Evolutionary conservation across 2,113 vertebrate species (phyloP).

Genomic region (Danio rerio): GRCz12tu NC_133189.1:42598501-42599000

Average conservation of each 20-base stretch:
- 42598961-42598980: neutral
- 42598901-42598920: neutral
- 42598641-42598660: conserved; percentile 57
- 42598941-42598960: neutral
- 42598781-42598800: conserved; percentile 35
- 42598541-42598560: conserved; percentile 50
- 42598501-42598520: conserved; percentile 41
- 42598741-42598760: conserved; percentile 29
- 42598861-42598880: neutral
- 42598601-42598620: conserved; percentile 14
- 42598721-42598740: conserved; percentile 34
- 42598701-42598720: conserved; percentile 40
- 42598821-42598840: neutral
- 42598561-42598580: conserved; percentile 54
- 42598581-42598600: conserved; percentile 47
- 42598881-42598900: neutral
- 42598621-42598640: conserved; percentile 54
- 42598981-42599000: neutral
- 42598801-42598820: conserved; percentile 2
- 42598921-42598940: neutral
- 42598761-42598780: conserved; percentile 36
- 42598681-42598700: conserved; percentile 51
- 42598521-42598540: conserved; percentile 39
- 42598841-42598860: neutral
- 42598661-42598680: conserved; percentile 43